Evolutionary conservation across 2,888 invertebrate species (phyloP).

Genomic region (Hydropsyche betteni): DNA sequence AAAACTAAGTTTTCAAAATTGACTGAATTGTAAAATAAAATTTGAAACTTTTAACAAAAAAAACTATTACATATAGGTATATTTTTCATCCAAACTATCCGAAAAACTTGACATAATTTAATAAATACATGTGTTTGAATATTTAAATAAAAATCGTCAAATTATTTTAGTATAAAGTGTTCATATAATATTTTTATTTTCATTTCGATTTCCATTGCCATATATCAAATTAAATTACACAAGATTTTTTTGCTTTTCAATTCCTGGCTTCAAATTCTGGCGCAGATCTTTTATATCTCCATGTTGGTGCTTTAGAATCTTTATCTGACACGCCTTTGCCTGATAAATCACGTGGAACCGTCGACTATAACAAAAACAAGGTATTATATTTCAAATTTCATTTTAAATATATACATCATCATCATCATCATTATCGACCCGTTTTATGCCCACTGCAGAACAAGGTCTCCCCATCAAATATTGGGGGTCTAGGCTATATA

Average conservation of each 20-base stretch:
- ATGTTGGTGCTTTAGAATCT: slow-evolving; percentile 41
- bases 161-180: neutral
- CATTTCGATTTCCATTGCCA: slow-evolving; percentile 14
- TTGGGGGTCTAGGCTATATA: no score
- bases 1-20: no score
- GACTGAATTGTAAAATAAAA: no score
- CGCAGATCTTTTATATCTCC: slow-evolving; percentile 46
- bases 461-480: no score
- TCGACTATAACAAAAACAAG: slow-evolving; percentile 37
- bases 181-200: slow-evolving; percentile 6
- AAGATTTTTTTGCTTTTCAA: slow-evolving; percentile 40
- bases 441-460: no score
- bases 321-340: slow-evolving; percentile 45
- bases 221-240: slow-evolving; percentile 15
- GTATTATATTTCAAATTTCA: neutral
- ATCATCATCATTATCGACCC: no score
- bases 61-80: no score
- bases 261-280: slow-evolving; percentile 43
- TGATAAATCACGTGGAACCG: slow-evolving; percentile 53
- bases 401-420: neutral
- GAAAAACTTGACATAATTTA: neutral
- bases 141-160: neutral
- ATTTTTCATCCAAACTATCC: no score
- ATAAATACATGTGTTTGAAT: neutral
- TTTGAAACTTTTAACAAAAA: no score